Conservation (phyloP, 2,888 invertebrate species). For the Myopa testacea region DNA sequence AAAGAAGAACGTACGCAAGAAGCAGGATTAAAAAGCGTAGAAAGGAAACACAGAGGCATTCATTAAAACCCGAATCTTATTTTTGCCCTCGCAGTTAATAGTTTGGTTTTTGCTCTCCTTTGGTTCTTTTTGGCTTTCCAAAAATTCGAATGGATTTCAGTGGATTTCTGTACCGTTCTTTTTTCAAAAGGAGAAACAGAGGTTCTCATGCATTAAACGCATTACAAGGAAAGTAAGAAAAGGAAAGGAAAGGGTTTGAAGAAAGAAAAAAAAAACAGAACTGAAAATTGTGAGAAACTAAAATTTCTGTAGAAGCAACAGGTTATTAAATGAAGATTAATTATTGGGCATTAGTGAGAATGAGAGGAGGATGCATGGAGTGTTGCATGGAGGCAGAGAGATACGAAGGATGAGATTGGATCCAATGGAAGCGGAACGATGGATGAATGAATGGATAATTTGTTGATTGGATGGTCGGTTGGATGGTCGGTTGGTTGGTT, state of each 20-base stretch:
- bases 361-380: constrained; percentile 32
- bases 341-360: constrained; percentile 51
- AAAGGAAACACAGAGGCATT: constrained; percentile 17
- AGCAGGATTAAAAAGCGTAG: background rate
- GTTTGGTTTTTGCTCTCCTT: background rate
- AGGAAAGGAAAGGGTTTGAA: constrained; percentile 40
- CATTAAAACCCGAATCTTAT: background rate
- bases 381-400: background rate
- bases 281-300: constrained; percentile 37
- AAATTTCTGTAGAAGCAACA: constrained; percentile 41
- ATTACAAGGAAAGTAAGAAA: constrained; percentile 40
- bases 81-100: constrained; percentile 24
- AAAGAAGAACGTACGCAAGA: background rate
- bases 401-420: background rate
- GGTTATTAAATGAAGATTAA: constrained; percentile 54
- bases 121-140: constrained; percentile 14
- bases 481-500: too few relatives aligned
- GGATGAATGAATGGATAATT: background rate
- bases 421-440: background rate
- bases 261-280: constrained; percentile 36
- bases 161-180: constrained; percentile 28
- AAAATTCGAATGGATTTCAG: constrained; percentile 45
- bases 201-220: constrained; percentile 42
- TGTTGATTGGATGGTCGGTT: too few relatives aligned
- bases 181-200: background rate